Conservation (phyloP, 2,888 invertebrate species). For the Heliothis peltigera region DNA sequence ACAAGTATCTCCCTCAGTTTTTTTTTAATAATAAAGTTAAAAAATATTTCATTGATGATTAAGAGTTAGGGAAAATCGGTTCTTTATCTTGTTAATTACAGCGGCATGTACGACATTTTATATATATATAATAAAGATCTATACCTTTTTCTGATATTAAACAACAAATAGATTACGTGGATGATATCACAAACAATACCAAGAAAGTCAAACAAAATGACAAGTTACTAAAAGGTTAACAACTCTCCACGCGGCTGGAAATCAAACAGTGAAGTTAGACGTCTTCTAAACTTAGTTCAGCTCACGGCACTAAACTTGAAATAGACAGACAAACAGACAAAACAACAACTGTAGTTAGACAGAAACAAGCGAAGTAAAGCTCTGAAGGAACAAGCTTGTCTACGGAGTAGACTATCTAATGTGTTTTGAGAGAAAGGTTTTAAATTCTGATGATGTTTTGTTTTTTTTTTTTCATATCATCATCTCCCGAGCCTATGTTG, state of each 20-base stretch:
- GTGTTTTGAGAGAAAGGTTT: background rate
- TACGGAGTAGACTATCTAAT: constrained; percentile 1
- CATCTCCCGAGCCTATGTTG: constrained; percentile 27
- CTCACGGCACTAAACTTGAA: constrained; percentile 26
- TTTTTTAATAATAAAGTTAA: constrained; percentile 2
- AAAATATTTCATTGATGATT: background rate
- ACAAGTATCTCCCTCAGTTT: background rate
- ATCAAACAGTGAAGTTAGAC: constrained; percentile 7
- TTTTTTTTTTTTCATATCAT: too few relatives aligned
- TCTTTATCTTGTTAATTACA: background rate
- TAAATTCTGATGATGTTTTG: constrained; percentile 3
- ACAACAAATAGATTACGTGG: background rate
- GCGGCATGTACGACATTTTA: too few relatives aligned
- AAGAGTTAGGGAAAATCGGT: background rate
- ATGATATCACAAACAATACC: background rate
- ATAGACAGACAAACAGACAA: constrained; percentile 33
- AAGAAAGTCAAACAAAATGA: background rate
- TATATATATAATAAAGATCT: too few relatives aligned
- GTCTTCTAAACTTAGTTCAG: constrained; percentile 37
- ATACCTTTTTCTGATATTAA: background rate
- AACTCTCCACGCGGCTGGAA: background rate
- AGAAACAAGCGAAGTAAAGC: constrained; percentile 28
- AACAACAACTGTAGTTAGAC: constrained; percentile 25
- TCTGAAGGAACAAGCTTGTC: constrained; percentile 9
- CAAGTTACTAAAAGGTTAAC: background rate